These are phyloP conservation scores for Crocuta crocuta DNA, from an alignment of 2,113 vertebrate species.

Conservation along the genomic window DNA sequence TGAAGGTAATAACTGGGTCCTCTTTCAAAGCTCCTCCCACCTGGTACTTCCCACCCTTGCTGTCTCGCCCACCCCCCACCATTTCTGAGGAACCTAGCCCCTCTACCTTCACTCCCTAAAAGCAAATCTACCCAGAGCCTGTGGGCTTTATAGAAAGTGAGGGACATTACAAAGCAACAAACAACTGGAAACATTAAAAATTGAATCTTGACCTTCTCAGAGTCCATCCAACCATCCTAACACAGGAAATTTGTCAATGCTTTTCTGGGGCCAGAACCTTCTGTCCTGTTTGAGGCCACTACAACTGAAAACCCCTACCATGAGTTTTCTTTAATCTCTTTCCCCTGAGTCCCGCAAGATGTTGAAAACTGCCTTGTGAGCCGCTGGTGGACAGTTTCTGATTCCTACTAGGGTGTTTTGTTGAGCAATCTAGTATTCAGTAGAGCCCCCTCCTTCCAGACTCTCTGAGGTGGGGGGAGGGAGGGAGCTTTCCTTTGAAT, in stretches of 20 bases:
- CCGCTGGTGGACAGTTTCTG: background rate
- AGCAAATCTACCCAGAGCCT: background rate
- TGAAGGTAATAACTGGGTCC: background rate
- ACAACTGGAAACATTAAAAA: background rate
- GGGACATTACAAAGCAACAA: background rate
- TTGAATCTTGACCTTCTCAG: background rate
- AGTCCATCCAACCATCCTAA: background rate
- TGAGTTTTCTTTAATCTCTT: background rate
- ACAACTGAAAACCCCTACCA: background rate
- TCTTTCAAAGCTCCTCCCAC: background rate
- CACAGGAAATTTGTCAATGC: background rate
- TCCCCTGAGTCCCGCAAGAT: background rate
- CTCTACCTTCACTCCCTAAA: background rate
- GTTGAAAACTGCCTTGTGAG: background rate
- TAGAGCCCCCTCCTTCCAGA: constrained; percentile 10
- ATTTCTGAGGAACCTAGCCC: background rate
- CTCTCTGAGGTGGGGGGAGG: background rate
- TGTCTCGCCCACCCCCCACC: no score
- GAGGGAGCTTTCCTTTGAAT: background rate
- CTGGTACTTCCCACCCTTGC: background rate
- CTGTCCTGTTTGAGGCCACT: background rate
- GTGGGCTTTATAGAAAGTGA: no score
- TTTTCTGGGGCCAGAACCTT: background rate
- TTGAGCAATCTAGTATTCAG: background rate
- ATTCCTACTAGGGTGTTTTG: background rate